phyloP scores from a whole-genome alignment of 2,113 vertebrate genomes.

The Kryptolebias marmoratus region DNA sequence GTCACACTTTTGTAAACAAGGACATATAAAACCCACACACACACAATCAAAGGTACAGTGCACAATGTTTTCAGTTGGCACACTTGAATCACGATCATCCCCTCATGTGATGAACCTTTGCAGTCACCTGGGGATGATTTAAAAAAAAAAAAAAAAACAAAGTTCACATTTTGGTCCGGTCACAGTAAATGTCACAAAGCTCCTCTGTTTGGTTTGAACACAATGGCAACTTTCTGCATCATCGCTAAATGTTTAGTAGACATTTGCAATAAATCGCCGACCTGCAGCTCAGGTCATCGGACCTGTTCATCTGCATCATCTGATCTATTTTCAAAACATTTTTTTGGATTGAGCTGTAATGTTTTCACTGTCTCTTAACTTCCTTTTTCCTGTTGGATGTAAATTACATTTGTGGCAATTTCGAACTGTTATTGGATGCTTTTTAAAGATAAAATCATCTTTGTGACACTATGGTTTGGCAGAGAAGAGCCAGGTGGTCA shows the following conservation, averaged over 20 bases:
- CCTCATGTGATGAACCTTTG: not conserved
- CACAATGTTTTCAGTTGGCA: slow-evolving; percentile 15
- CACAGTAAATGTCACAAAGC: not conserved
- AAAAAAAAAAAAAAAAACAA: slow-evolving; percentile 11
- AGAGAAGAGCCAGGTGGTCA: not conserved
- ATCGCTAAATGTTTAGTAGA: not conserved
- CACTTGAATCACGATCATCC: slow-evolving; percentile 19
- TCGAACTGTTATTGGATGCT: not conserved
- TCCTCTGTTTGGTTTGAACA: not conserved
- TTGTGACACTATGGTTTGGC: not conserved
- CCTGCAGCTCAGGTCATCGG: not conserved
- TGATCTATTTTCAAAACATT: slow-evolving; percentile 1
- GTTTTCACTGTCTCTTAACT: not conserved
- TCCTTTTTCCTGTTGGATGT: not conserved
- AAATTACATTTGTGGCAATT: not conserved
- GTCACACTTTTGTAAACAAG: slow-evolving; percentile 56
- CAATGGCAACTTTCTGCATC: not conserved
- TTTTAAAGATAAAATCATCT: not conserved
- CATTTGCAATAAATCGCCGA: not conserved
- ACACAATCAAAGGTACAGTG: slow-evolving; percentile 34
- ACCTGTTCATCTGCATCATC: not conserved
- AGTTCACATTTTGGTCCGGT: slow-evolving; percentile 7
- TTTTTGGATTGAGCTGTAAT: slow-evolving; percentile 38
- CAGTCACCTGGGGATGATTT: not conserved
- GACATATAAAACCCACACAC: slow-evolving; percentile 47